phyloP scores from a whole-genome alignment of 2,113 vertebrate species.

The Pao palembangensis region DNA sequence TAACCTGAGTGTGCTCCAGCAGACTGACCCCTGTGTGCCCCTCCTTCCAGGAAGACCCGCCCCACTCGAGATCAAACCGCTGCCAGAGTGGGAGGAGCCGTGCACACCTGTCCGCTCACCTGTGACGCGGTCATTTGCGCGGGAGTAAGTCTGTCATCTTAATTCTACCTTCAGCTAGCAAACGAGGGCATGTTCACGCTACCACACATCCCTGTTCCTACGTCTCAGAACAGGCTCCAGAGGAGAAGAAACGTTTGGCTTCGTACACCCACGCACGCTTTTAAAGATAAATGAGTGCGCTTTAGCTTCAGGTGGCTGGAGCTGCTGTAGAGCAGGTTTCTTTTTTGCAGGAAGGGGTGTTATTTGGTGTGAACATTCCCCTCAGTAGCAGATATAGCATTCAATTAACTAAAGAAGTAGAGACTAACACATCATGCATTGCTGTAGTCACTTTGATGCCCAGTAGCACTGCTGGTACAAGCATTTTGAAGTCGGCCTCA shows the following conservation, averaged over 20 bases:
- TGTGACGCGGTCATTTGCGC: constrained; percentile 94
- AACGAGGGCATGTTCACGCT: constrained; percentile 50
- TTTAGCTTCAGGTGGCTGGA: constrained; percentile 2
- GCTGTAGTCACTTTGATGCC: constrained; percentile 54
- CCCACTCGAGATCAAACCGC: constrained; percentile 92
- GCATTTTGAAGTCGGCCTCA: constrained; percentile 29
- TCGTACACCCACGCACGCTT: background rate
- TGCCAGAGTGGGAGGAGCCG: constrained; percentile 93
- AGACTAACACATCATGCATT: constrained; percentile 71
- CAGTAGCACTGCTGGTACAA: constrained; percentile 28
- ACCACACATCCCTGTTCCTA: background rate
- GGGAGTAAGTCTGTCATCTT: constrained; percentile 85
- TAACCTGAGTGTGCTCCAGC: background rate
- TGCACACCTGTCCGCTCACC: constrained; percentile 93
- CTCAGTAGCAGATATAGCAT: constrained; percentile 28
- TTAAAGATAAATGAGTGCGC: background rate
- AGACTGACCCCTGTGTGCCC: constrained; percentile 36
- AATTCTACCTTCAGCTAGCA: constrained; percentile 12
- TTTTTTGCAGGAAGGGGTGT: background rate
- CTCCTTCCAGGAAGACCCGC: constrained; percentile 84
- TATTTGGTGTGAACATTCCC: constrained; percentile 48
- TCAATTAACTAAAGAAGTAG: constrained; percentile 35
- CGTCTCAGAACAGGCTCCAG: background rate
- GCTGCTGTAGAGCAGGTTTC: background rate
- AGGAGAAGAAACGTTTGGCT: background rate